Percentiles rank a stretch among this genome's conserved stretches.
Evolutionary conservation across 2,113 vertebrate genomes (phyloP).

Genomic region (Nerophis lumbriciformis): DNA sequence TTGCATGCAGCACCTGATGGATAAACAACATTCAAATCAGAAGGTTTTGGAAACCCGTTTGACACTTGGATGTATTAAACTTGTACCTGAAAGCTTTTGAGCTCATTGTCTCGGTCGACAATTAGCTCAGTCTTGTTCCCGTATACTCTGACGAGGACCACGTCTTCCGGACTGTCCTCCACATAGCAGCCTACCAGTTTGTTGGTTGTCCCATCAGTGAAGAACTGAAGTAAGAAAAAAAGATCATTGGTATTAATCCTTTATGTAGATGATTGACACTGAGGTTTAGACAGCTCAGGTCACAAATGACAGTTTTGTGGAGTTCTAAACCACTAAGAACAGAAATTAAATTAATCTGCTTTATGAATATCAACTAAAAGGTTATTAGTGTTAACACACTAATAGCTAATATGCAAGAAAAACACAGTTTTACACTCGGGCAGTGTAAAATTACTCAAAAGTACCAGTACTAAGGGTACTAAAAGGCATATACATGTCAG

Average conservation of each 20-base stretch:
- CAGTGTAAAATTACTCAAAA: not conserved
- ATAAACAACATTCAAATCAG: not conserved
- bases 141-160: conserved; percentile 89
- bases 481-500: not conserved
- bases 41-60: not conserved
- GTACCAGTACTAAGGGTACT: not conserved
- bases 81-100: conserved; percentile 86
- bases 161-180: conserved; percentile 79
- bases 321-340: not conserved
- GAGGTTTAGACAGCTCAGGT: not conserved
- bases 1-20: conserved; percentile 79
- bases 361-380: not conserved
- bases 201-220: conserved; percentile 97
- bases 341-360: not conserved
- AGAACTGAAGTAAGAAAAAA: conserved; percentile 70
- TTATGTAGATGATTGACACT: not conserved
- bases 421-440: no score
- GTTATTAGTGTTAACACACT: no score
- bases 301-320: not conserved
- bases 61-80: not conserved
- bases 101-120: conserved; percentile 91
- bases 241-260: not conserved
- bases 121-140: conserved; percentile 91
- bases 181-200: conserved; percentile 91
- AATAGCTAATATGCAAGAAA: no score